phyloP scores from a whole-genome alignment of 2,888 invertebrate genomes.

The Luperina testacea region DNA sequence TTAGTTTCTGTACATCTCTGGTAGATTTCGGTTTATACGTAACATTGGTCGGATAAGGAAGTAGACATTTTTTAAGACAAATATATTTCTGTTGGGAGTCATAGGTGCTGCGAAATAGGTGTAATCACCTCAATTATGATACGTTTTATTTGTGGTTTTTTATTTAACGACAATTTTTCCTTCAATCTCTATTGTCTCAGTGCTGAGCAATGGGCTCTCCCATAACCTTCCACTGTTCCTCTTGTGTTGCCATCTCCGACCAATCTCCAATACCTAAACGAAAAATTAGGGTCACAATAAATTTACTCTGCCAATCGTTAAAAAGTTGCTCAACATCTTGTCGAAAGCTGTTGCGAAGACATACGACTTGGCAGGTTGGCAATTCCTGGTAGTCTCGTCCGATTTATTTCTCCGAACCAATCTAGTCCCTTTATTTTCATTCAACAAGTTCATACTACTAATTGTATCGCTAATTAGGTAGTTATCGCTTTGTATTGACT shows the following conservation, averaged over 20 bases:
- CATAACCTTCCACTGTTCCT: background rate
- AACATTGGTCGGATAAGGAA: background rate
- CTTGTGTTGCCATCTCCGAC: background rate
- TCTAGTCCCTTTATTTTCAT: constrained; percentile 5
- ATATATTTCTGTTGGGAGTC: background rate
- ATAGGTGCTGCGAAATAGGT: background rate
- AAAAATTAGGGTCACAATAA: background rate
- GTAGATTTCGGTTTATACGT: background rate
- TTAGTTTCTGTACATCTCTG: background rate
- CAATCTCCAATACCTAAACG: background rate
- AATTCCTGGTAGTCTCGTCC: background rate
- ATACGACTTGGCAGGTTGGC: constrained; percentile 10
- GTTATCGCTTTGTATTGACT: constrained; percentile 27
- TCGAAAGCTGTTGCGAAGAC: constrained; percentile 4
- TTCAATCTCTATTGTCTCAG: background rate
- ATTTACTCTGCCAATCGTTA: background rate
- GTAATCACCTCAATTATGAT: background rate
- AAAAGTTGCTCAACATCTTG: background rate
- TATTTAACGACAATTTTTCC: background rate
- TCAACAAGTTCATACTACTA: constrained; percentile 17
- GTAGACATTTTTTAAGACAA: background rate
- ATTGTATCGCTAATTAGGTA: constrained; percentile 27
- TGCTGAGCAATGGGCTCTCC: background rate
- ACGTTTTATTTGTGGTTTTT: background rate
- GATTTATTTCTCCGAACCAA: background rate